Conservation (phyloP, 92 coral and sea anemone genomes). For the Galaxea fascicularis region DNA sequence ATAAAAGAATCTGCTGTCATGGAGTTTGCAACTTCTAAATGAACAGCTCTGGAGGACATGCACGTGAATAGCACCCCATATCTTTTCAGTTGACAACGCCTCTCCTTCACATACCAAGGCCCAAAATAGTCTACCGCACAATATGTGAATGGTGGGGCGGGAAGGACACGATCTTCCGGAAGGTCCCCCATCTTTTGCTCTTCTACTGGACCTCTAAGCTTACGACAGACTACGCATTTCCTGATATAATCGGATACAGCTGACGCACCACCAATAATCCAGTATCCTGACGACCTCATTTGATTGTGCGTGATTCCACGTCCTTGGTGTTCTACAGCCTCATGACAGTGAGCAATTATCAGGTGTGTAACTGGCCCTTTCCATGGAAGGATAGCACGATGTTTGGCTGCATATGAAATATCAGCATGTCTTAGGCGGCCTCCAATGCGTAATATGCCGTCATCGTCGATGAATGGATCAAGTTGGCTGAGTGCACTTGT, state of each 20-base stretch:
- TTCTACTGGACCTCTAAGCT: not conserved
- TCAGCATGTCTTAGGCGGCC: not conserved
- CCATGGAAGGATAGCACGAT: not conserved
- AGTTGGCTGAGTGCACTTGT: not conserved
- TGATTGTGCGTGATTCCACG: conserved; percentile 2
- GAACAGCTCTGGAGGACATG: no score
- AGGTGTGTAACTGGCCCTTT: not conserved
- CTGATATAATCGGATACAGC: no score
- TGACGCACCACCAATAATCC: conserved; percentile 1
- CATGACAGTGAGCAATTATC: not conserved
- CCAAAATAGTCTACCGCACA: not conserved
- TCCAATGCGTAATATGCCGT: not conserved
- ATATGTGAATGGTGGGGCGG: not conserved
- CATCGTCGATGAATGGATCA: not conserved
- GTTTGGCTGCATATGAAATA: not conserved
- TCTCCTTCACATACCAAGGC: not conserved
- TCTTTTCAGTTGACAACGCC: not conserved
- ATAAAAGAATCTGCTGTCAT: no score
- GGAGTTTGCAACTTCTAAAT: no score
- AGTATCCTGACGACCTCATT: not conserved
- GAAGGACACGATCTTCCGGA: not conserved
- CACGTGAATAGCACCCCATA: conserved; percentile 1
- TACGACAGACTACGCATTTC: not conserved
- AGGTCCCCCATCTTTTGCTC: not conserved
- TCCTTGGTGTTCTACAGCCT: not conserved